phyloP scores from a whole-genome alignment of 30 jellyfish, hydroid and myxozoan genomes.

The Aurelia aurita region DNA sequence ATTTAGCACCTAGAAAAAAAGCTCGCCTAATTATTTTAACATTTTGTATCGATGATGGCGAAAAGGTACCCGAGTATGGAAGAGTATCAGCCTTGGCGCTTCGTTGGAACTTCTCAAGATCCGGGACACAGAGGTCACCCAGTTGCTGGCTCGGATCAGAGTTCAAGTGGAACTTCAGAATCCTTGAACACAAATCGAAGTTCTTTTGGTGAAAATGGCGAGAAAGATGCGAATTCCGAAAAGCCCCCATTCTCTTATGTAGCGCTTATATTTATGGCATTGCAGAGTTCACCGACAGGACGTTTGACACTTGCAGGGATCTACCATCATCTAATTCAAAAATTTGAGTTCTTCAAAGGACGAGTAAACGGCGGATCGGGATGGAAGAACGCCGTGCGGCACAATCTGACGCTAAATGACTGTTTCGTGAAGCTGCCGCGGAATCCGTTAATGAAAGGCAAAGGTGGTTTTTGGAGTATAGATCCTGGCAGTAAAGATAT shows the following conservation, averaged over 20 bases:
- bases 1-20: too few species aligned
- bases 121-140: background rate
- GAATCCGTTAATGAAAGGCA: conserved; percentile 68
- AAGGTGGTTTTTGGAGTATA: conserved; percentile 70
- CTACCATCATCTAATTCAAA: conserved; percentile 46
- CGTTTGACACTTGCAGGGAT: conserved; percentile 53
- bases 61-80: too few species aligned
- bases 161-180: conserved; percentile 1
- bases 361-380: conserved; percentile 40
- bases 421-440: conserved; percentile 78
- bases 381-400: conserved; percentile 84
- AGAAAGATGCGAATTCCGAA: conserved; percentile 21
- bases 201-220: conserved; percentile 26
- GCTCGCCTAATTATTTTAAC: too few species aligned
- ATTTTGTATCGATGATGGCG: too few species aligned
- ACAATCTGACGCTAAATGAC: conserved; percentile 69
- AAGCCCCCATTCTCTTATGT: conserved; percentile 76
- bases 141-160: background rate
- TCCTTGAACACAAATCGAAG: conserved; percentile 27
- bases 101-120: background rate
- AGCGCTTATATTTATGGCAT: conserved; percentile 70
- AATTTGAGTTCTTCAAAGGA: conserved; percentile 55
- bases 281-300: conserved; percentile 35
- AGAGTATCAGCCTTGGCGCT: background rate
- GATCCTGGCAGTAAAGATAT: conserved; percentile 72